A percentile compares a stretch with the other conserved stretches of the same genome.
Evolutionary conservation across 2,797 vertebrate genomes (phyloP).

Genomic region (Tapera naevia): DNA sequence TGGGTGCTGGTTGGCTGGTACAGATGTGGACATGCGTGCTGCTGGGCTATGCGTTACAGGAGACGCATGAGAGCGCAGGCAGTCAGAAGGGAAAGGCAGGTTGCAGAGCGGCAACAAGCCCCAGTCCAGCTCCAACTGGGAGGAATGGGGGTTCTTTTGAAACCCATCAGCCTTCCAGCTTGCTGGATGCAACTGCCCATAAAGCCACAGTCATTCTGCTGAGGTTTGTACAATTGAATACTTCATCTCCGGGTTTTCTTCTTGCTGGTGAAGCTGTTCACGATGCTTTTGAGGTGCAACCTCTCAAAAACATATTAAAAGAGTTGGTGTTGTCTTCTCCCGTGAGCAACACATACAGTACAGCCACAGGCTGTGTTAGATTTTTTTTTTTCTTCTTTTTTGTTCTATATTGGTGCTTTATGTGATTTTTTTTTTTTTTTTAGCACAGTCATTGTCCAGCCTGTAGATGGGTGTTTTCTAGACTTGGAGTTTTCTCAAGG

Average conservation of each 20-base stretch:
- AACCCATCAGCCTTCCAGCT: neutral
- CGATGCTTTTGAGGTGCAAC: neutral
- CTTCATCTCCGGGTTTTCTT: neutral
- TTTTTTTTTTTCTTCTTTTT: neutral
- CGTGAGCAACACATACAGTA: neutral
- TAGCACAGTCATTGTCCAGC: neutral
- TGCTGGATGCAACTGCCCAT: neutral
- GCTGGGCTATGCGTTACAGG: neutral
- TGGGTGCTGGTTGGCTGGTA: neutral
- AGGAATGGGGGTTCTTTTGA: neutral
- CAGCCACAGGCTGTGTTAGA: neutral
- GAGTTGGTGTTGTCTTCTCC: neutral
- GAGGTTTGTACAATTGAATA: neutral
- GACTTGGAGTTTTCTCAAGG: neutral
- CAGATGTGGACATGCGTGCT: no score
- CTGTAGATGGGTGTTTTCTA: neutral
- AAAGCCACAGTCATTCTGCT: neutral
- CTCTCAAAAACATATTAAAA: neutral
- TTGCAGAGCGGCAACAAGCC: neutral
- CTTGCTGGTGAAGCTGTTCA: neutral
- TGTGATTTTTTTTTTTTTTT: neutral
- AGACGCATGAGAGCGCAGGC: accelerated
- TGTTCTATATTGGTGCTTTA: neutral
- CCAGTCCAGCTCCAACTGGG: neutral
- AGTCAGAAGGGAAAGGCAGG: neutral